Evolutionary conservation across 2,888 invertebrate species (phyloP).

Genomic region (Congeria kusceri): DNA sequence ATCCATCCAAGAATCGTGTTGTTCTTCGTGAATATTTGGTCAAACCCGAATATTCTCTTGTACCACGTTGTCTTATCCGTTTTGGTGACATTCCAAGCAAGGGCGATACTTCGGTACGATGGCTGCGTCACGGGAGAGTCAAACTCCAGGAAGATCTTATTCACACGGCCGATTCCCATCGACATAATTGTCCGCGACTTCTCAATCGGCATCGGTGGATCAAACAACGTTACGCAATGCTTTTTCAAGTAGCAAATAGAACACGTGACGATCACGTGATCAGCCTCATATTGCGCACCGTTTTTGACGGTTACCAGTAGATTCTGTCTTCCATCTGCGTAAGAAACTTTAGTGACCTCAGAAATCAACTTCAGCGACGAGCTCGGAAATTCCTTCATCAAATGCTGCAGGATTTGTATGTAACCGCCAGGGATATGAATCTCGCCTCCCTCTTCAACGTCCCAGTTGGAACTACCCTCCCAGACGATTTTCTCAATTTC

Average conservation of each 20-base stretch:
- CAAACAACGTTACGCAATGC: slow-evolving; percentile 90
- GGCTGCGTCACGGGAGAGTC: slow-evolving; percentile 91
- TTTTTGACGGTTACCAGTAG: slow-evolving; percentile 13
- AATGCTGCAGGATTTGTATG: slow-evolving; percentile 86
- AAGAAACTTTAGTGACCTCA: slow-evolving; percentile 90
- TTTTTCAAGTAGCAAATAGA: slow-evolving; percentile 93
- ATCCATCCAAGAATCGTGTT: slow-evolving; percentile 91
- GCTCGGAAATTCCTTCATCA: slow-evolving; percentile 86
- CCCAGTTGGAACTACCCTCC: slow-evolving; percentile 28
- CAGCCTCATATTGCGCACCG: slow-evolving; percentile 86
- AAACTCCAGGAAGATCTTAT: slow-evolving; percentile 92
- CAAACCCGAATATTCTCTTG: slow-evolving; percentile 89
- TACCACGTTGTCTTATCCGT: slow-evolving; percentile 87
- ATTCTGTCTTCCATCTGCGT: slow-evolving; percentile 86
- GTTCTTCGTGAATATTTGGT: slow-evolving; percentile 90
- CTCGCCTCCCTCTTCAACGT: slow-evolving; percentile 85
- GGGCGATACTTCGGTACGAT: slow-evolving; percentile 86
- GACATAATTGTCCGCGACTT: slow-evolving; percentile 90
- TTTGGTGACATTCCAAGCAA: slow-evolving; percentile 68
- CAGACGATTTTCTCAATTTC: slow-evolving; percentile 65
- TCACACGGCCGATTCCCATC: slow-evolving; percentile 91
- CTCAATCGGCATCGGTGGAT: slow-evolving; percentile 89
- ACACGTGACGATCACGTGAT: slow-evolving; percentile 92
- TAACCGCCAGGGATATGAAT: slow-evolving; percentile 89
- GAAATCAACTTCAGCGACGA: slow-evolving; percentile 87